Conservation (phyloP, 2,797 vertebrate species). For the Orientallactaga sibirica region DNA sequence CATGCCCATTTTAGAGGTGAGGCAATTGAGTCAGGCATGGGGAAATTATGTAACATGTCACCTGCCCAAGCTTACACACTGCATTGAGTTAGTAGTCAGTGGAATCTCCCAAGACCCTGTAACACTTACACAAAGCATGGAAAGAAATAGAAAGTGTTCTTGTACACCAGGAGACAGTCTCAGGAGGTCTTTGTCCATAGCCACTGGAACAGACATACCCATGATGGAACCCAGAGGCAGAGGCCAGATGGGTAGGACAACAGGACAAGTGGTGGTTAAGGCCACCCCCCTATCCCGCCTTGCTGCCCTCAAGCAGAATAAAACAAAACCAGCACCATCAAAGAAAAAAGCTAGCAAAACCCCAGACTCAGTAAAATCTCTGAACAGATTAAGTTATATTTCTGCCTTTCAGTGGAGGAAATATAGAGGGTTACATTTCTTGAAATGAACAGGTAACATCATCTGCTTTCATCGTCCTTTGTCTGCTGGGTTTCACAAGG, state of each 20-base stretch:
- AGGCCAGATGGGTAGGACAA: neutral
- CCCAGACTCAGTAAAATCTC: neutral
- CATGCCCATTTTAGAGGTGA: neutral
- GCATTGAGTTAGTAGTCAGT: neutral
- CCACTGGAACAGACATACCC: neutral
- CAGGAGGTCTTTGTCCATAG: neutral
- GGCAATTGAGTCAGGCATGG: neutral
- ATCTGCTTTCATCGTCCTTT: conserved; percentile 39
- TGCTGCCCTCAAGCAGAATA: neutral
- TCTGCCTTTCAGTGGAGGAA: neutral
- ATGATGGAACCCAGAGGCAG: neutral
- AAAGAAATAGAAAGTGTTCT: neutral
- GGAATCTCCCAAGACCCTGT: neutral
- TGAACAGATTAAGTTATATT: neutral
- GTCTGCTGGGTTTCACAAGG: neutral
- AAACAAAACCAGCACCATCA: neutral
- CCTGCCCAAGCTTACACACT: neutral
- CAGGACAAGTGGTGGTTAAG: neutral
- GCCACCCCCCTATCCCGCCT: neutral
- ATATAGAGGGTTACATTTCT: neutral
- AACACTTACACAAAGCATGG: neutral
- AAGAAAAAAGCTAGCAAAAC: neutral
- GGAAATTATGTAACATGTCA: neutral
- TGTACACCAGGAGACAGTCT: neutral
- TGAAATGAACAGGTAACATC: neutral